phyloP scores from a whole-genome alignment of 23 tunicate genomes.

The Diplosoma virens region DNA sequence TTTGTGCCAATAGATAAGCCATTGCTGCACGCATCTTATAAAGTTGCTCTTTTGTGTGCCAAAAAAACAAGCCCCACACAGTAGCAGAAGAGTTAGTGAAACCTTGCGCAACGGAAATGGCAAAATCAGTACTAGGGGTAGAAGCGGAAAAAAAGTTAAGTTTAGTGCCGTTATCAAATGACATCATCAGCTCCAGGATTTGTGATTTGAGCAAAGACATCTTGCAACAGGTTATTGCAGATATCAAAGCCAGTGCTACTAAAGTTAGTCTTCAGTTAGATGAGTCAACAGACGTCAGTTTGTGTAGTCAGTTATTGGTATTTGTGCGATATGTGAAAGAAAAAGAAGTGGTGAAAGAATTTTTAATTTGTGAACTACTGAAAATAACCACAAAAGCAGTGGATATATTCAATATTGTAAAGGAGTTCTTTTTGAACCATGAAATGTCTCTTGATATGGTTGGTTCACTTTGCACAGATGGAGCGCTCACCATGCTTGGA shows the following conservation, averaged over 20 bases:
- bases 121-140: conserved; percentile 10
- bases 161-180: conserved; percentile 18
- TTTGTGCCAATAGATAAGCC: conserved; percentile 22
- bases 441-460: conserved; percentile 24
- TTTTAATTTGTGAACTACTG: conserved; percentile 13
- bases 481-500: conserved; percentile 41
- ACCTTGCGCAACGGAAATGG: conserved; percentile 29
- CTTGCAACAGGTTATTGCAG: conserved; percentile 17
- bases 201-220: conserved; percentile 28
- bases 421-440: conserved; percentile 27
- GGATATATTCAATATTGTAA: conserved; percentile 13
- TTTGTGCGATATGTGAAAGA: conserved; percentile 27
- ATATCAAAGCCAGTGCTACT: conserved; percentile 20
- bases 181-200: conserved; percentile 32
- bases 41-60: conserved; percentile 21
- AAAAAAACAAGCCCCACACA: conserved; percentile 18
- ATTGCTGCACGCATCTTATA: conserved; percentile 12
- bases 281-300: conserved; percentile 41
- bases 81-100: conserved; percentile 23
- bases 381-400: conserved; percentile 18
- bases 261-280: conserved; percentile 27
- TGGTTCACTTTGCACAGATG: conserved; percentile 17
- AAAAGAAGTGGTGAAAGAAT: conserved; percentile 27
- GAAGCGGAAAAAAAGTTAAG: conserved; percentile 11
- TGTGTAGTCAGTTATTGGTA: conserved; percentile 22